Base-by-base conservation (phyloP, 1,140 invertebrate species). In the Chrysomallon squamiferum region DNA sequence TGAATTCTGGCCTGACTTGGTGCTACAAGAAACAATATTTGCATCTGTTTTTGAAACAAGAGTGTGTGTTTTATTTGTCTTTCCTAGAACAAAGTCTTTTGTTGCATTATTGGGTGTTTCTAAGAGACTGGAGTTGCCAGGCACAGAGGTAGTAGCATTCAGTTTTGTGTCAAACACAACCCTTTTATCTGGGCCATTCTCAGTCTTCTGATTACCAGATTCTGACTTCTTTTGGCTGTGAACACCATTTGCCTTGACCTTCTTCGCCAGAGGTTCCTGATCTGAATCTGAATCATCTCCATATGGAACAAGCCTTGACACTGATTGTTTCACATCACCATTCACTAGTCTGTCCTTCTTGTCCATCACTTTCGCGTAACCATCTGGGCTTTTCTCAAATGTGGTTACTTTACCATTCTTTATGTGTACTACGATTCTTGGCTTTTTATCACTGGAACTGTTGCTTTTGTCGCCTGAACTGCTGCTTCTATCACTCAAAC, bases 391-490 rank as follows among this genome's bases (percentile, higher is more conserved):
- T 38, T 71, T 76, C 69, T 82, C 76, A 38, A 71, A 72, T 6
- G 77, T 80, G 3, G 66, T 72, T 9, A 78, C 77, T 69, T 80
- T 82, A 7, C 84, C 84, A 72, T 84, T 73, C 62, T 82, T 83
- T n/a, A 85, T 84, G 30, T 82, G 77, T 74, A 85, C 79, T 1
- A 85, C 81, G 68, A 85, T 80, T 41, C 76, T 70, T 43, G 78
- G 79, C 50, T 79, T 75, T 6, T 52, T 59, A 3, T 66, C 50
- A n/a, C 29, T 38, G 41, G 30, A 35, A 33, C 38, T 22, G 20
- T 45, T 18, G 56, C 66, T 32, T 54, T 57, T 30, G 18, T 50
- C 3, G 45, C 30, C 6, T 18, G 59, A n/a, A 52, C n/a, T n/a
- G n/a, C n/a, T n/a, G n/a, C n/a, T n/a, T n/a, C n/a, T n/a, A n/a